Evolutionary conservation across 2,888 invertebrate genomes (phyloP), one percentile per base, ranked within the genome.

Genomic region (Eledona agricola): DNA sequence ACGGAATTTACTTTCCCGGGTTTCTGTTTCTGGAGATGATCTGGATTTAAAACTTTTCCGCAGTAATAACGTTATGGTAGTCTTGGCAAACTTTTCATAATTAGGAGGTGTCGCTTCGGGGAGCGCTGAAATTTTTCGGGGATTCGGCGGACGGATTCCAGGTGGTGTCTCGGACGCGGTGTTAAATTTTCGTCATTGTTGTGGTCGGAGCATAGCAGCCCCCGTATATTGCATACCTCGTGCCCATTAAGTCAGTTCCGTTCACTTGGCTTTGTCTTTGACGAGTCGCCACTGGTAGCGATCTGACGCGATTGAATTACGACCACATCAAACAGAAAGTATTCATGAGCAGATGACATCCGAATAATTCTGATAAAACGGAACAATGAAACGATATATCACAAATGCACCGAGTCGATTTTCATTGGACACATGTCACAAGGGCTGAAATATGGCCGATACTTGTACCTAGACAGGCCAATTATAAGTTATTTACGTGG

Each of bases 331-430:
- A 50, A 50, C 49, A 29, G 32, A 50, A 65, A 65, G 60, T 62
- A 64, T 64, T 66, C 65, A 64, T 52, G 49, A 57, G 57, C 65
- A 62, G 63, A 59, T 65, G 60, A 53, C 57, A 57, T 60, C 53
- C 49, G 58, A 60, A 64, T 58, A 57, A 55, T 55, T 55, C 56
- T 62, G 66, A 68, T 64, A 62, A 60, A 58, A 59, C 52, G 58
- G 64, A 58, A 66, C 64, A 69, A 69, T 66, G 64, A 64, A 65
- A 60, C 66, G 65, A 67, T 66, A 66, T 67, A 66, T 68, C 67
- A 67, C 59, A 52, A 51, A 62, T 58, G 57, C 60, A 61, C 58
- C 56, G 62, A 63, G 60, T 64, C 65, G 65, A 66, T 67, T 65
- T 66, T 62, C 64, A 65, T 65, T 61, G 65, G 67, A 64, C 66